Evolutionary conservation across 2,888 invertebrate species (phyloP).

Genomic region (Erebia palarica): DNA sequence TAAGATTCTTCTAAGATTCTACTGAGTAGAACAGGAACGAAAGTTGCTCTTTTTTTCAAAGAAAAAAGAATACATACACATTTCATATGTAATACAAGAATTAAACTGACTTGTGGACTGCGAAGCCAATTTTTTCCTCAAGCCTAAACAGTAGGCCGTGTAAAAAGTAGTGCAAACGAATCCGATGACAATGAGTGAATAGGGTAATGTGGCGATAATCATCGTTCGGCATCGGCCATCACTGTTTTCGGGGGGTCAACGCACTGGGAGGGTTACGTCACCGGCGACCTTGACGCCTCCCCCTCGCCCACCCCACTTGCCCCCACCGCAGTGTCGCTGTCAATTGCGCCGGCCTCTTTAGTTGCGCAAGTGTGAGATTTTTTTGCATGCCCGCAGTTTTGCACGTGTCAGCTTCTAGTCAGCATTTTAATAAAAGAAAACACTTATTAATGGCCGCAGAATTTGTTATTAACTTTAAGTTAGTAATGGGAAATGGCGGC

Average conservation of each 20-base stretch:
- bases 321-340: constrained; percentile 48
- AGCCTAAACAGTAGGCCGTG: constrained; percentile 5
- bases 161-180: constrained; percentile 12
- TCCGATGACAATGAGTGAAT: constrained; percentile 6
- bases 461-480: neutral
- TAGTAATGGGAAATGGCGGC: too few relatives aligned
- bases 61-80: neutral
- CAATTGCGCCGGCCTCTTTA: constrained; percentile 41
- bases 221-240: constrained; percentile 52
- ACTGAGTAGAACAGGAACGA: too few relatives aligned
- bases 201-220: constrained; percentile 33
- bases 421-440: neutral
- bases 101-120: too few relatives aligned
- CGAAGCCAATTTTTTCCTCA: neutral
- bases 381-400: constrained; percentile 25
- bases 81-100: too few relatives aligned
- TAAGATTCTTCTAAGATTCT: too few relatives aligned
- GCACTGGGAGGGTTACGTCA: constrained; percentile 75
- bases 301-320: constrained; percentile 41
- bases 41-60: neutral
- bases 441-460: neutral
- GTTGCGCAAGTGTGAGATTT: constrained; percentile 23
- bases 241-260: constrained; percentile 72
- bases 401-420: constrained; percentile 27
- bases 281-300: constrained; percentile 75